Percentiles rank a stretch among this genome's conserved stretches.
Evolutionary conservation across 2,888 invertebrate genomes (phyloP).

Genomic region (Trichacis sp.): DNA sequence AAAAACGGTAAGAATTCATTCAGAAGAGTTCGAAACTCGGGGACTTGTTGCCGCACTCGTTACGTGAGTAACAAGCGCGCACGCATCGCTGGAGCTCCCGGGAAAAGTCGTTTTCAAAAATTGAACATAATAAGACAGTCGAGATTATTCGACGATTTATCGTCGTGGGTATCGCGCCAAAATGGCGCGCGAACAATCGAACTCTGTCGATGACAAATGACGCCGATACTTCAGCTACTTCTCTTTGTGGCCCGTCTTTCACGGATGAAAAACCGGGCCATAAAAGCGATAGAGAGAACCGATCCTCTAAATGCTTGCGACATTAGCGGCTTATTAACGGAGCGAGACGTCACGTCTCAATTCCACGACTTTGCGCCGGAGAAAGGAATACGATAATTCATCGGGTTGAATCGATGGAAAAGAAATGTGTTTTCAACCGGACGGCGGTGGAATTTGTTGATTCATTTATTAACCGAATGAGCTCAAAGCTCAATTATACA

Average conservation of each 20-base stretch:
- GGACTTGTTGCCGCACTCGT: slow-evolving; percentile 27
- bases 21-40: slow-evolving; percentile 18
- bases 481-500: no score
- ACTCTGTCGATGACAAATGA: slow-evolving; percentile 63
- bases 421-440: not conserved
- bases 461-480: no score
- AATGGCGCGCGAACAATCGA: slow-evolving; percentile 61
- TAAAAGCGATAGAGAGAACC: slow-evolving; percentile 13
- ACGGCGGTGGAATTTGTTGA: no score
- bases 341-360: slow-evolving; percentile 1
- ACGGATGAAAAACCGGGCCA: slow-evolving; percentile 11
- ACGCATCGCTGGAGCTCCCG: slow-evolving; percentile 22
- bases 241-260: slow-evolving; percentile 16
- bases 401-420: not conserved
- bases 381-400: not conserved
- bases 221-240: slow-evolving; percentile 24
- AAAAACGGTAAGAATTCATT: slow-evolving; percentile 2
- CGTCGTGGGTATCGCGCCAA: slow-evolving; percentile 51
- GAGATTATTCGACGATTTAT: slow-evolving; percentile 64
- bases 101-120: slow-evolving; percentile 16
- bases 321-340: slow-evolving; percentile 38
- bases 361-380: not conserved
- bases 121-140: slow-evolving; percentile 24
- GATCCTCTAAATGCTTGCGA: slow-evolving; percentile 14
- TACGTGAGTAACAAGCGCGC: no score